phyloP scores from a whole-genome alignment of 2,888 invertebrate species.

The Zaprionus bogoriensis region DNA sequence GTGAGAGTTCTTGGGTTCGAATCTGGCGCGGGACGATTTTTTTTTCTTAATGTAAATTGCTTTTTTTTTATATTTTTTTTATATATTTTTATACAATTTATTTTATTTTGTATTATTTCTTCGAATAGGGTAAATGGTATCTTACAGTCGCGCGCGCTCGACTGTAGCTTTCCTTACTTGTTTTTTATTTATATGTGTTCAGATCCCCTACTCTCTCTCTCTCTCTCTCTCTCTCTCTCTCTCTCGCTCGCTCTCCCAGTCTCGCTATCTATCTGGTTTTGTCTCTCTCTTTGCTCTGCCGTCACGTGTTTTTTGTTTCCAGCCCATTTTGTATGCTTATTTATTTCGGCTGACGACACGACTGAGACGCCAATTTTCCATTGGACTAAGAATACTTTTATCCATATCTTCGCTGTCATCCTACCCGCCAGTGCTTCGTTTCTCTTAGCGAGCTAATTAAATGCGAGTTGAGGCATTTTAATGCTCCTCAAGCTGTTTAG shows the following conservation, averaged over 20 bases:
- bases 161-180: no score
- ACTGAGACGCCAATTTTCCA: constrained; percentile 43
- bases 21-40: no score
- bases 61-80: no score
- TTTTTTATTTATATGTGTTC: constrained; percentile 34
- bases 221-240: not conserved
- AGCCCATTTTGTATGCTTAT: constrained; percentile 40
- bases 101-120: no score
- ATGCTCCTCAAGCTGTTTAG: constrained; percentile 43
- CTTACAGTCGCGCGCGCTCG: no score
- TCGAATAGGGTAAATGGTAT: no score
- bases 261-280: not conserved
- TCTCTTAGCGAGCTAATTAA: constrained; percentile 41
- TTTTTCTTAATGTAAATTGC: no score
- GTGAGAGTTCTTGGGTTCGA: no score
- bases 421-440: not conserved
- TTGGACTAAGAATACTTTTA: constrained; percentile 24
- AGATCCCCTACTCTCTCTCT: not conserved
- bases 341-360: constrained; percentile 35
- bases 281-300: not conserved
- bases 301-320: constrained; percentile 9
- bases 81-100: no score
- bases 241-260: not conserved
- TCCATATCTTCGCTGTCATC: not conserved
- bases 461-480: constrained; percentile 52